These are phyloP conservation scores for Scaptomyza polygonia DNA, from an alignment of 2,888 invertebrate genomes.

Conservation along the genomic window DNA sequence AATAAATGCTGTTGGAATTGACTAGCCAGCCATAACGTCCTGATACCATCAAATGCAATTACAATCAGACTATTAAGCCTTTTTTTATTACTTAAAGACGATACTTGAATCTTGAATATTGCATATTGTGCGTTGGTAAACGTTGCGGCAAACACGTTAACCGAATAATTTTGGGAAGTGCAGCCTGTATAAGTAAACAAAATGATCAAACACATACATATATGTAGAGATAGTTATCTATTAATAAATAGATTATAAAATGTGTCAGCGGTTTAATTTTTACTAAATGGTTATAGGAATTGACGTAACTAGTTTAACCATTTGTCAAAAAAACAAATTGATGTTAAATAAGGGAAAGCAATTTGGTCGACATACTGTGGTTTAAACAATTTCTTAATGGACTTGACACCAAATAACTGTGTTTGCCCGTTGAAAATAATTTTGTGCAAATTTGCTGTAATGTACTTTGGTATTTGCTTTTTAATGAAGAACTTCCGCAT, in stretches of 20 bases:
- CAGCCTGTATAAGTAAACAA: constrained; percentile 6
- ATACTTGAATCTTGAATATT: constrained; percentile 34
- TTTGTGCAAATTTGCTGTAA: constrained; percentile 23
- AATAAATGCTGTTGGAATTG: constrained; percentile 57
- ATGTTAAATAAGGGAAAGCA: constrained; percentile 36
- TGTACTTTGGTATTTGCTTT: constrained; percentile 8
- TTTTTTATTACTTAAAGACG: no score
- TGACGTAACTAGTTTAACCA: no score
- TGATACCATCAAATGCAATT: constrained; percentile 19
- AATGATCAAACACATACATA: constrained; percentile 33
- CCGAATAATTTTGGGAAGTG: not conserved
- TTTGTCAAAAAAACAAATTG: constrained; percentile 58
- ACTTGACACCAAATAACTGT: constrained; percentile 76
- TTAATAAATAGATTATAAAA: no score
- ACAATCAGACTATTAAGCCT: no score
- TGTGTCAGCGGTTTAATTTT: no score
- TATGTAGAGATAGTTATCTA: no score
- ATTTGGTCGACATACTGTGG: constrained; percentile 8
- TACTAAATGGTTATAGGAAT: no score
- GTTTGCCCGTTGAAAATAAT: constrained; percentile 40
- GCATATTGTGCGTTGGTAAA: constrained; percentile 45
- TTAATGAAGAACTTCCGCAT: constrained; percentile 47
- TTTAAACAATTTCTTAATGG: constrained; percentile 66
- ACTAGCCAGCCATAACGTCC: constrained; percentile 38
- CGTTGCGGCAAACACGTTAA: constrained; percentile 47